A percentile compares a stretch with the other conserved stretches of the same genome.
phyloP scores from a whole-genome alignment of 2,888 invertebrate species.

The Drosophila austrosaltans region DNA sequence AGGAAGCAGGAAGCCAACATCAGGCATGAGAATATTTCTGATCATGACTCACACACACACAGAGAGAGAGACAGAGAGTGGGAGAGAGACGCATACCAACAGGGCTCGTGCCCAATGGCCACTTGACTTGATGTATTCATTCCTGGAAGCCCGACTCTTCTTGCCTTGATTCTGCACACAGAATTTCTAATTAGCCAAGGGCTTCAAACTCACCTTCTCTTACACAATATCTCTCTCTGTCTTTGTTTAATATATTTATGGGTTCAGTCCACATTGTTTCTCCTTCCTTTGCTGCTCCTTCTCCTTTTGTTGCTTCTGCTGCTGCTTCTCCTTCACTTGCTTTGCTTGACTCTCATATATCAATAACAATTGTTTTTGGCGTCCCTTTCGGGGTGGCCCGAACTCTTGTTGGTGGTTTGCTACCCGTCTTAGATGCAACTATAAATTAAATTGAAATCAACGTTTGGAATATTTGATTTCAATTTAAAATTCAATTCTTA shows the following conservation, averaged over 20 bases:
- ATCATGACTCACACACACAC: constrained; percentile 54
- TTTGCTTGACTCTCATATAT: constrained; percentile 64
- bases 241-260: constrained; percentile 3
- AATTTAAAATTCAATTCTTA: constrained; percentile 1
- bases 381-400: constrained; percentile 23
- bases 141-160: constrained; percentile 61
- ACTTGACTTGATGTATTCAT: constrained; percentile 65
- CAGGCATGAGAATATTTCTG: constrained; percentile 67
- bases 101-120: constrained; percentile 57
- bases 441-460: constrained; percentile 64
- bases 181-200: constrained; percentile 67
- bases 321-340: constrained; percentile 34
- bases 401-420: constrained; percentile 60
- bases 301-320: neutral
- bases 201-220: constrained; percentile 19
- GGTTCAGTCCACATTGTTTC: constrained; percentile 1
- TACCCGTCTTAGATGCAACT: constrained; percentile 65
- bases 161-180: constrained; percentile 57
- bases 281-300: neutral
- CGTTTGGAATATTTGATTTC: constrained; percentile 63
- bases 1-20: constrained; percentile 71
- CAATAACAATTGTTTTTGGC: constrained; percentile 3
- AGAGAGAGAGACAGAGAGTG: neutral
- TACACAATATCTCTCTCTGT: neutral
- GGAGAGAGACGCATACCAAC: neutral